Conservation (phyloP, 2,113 vertebrate genomes). For the Caracal caracal region DNA sequence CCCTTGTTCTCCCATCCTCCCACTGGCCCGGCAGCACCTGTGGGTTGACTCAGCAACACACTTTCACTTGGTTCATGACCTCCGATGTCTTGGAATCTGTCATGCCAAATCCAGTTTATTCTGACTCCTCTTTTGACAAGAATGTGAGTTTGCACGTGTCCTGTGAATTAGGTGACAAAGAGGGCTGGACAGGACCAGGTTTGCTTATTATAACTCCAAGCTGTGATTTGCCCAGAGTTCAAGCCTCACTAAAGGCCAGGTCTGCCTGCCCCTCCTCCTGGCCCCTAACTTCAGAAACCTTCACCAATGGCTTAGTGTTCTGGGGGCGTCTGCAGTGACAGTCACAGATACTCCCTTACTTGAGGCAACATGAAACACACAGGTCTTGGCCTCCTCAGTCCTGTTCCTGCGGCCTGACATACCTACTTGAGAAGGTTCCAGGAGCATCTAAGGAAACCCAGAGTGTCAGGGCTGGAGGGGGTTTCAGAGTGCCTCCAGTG, state of each 20-base stretch:
- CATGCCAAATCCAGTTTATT: neutral
- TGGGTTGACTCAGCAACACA: neutral
- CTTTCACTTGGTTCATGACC: neutral
- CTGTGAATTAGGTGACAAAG: neutral
- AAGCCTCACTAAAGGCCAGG: neutral
- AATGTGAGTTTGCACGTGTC: neutral
- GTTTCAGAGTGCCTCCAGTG: neutral
- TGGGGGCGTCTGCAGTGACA: fast-evolving
- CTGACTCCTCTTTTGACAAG: constrained; percentile 18
- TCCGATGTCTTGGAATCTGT: constrained; percentile 10
- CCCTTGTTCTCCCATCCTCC: neutral
- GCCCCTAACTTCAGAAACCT: neutral
- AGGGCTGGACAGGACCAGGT: neutral
- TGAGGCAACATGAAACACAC: fast-evolving
- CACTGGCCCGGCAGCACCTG: neutral
- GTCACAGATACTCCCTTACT: neutral
- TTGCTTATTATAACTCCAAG: neutral
- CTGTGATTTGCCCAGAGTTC: neutral
- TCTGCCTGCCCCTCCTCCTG: neutral
- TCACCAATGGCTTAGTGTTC: neutral
- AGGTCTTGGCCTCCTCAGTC: neutral
- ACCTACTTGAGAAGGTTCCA: neutral
- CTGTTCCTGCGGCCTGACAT: neutral
- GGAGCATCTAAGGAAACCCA: neutral
- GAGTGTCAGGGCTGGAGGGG: fast-evolving